Conservation (phyloP, 2,888 invertebrate genomes). For the Unio pictorum region DNA sequence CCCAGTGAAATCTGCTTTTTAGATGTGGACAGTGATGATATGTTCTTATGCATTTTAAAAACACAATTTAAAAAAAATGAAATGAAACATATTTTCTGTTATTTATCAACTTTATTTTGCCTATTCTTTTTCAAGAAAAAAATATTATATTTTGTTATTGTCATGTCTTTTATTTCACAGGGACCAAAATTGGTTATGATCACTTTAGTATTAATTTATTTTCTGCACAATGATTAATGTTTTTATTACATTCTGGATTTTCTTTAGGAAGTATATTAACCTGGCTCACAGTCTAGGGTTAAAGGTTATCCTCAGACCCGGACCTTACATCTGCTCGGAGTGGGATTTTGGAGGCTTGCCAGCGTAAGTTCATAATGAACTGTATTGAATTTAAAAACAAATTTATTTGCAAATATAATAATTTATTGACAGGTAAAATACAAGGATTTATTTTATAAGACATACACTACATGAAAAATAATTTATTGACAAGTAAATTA, state of each 20-base stretch:
- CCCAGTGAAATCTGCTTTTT: too few species aligned
- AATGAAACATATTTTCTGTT: too few species aligned
- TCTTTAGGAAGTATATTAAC: constrained; percentile 53
- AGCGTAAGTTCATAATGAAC: constrained; percentile 39
- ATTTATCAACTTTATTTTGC: background rate
- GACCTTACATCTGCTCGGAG: constrained; percentile 68
- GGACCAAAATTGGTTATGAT: too few species aligned
- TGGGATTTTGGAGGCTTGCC: constrained; percentile 70
- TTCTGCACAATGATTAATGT: too few species aligned
- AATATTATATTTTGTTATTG: background rate
- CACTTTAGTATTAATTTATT: too few species aligned
- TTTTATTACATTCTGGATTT: constrained; percentile 4
- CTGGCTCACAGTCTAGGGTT: constrained; percentile 56
- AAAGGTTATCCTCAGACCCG: constrained; percentile 65
- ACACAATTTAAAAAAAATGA: too few species aligned
- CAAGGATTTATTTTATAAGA: too few species aligned
- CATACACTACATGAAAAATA: too few species aligned
- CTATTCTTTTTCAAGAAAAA: background rate
- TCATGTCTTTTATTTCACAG: background rate
- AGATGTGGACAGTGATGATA: too few species aligned
- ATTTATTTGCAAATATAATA: background rate
- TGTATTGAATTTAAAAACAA: background rate
- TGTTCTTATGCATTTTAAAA: too few species aligned
- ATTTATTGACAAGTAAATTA: too few species aligned
- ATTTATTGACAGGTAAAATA: too few species aligned